A percentile compares a stretch with the other conserved stretches of the same genome.
These are phyloP conservation scores for Hydractinia symbiolongicarpus DNA, from an alignment of 30 jellyfish, hydroid and myxozoan genomes.

Conservation along the genomic window DNA sequence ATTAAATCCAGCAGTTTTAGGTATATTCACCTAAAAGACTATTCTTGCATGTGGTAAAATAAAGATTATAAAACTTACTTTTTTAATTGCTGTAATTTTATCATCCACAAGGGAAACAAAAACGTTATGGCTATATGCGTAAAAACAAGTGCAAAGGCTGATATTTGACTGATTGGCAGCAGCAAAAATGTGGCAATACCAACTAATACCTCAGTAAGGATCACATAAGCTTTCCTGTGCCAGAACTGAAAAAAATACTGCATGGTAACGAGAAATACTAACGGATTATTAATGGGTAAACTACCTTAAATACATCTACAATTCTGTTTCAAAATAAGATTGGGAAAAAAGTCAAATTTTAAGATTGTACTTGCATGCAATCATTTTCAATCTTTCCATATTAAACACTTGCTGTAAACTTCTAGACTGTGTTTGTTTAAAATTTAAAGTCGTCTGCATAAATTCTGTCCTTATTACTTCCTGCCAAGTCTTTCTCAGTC, in stretches of 20 bases:
- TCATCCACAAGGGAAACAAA: conserved; percentile 85
- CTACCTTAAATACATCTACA: background rate
- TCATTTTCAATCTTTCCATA: too few species aligned
- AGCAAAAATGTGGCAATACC: conserved; percentile 37
- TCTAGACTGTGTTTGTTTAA: too few species aligned
- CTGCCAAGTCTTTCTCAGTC: too few species aligned
- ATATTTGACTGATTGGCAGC: conserved; percentile 27
- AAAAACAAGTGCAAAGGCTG: conserved; percentile 41
- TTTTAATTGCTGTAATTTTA: conserved; percentile 57
- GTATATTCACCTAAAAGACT: background rate
- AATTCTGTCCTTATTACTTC: too few species aligned
- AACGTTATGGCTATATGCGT: conserved; percentile 54
- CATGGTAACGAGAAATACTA: background rate
- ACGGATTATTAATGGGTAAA: background rate
- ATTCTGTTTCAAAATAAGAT: background rate
- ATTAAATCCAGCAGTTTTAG: too few species aligned
- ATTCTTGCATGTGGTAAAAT: background rate
- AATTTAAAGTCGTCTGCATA: too few species aligned
- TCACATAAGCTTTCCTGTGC: conserved; percentile 27
- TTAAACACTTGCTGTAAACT: too few species aligned
- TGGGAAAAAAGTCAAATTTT: background rate
- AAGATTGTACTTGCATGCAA: too few species aligned
- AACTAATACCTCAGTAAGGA: conserved; percentile 40
- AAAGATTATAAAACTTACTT: conserved; percentile 37
- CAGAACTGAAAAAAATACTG: conserved; percentile 26